Base-by-base conservation (phyloP, 2,888 invertebrate species). In the Myopa tessellatipennis region DNA sequence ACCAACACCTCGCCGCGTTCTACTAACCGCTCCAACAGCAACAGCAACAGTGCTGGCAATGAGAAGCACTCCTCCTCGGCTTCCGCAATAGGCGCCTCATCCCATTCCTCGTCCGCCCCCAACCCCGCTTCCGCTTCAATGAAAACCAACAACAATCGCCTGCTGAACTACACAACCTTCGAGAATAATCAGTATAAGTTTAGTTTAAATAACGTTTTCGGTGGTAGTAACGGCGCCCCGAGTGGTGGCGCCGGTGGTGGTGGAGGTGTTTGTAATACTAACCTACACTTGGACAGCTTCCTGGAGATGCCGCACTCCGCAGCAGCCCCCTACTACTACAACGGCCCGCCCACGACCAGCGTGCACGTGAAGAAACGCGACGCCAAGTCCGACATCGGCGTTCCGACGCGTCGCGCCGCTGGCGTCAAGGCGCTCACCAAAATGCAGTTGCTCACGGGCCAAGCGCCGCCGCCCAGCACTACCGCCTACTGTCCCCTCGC, bases 161-260 rank as follows among this genome's bases (percentile, higher is more conserved):
- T 88, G 82, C 85, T 89, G 83, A 89, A 87, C 84, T 89, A 89
- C 83, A 90, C 89, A 71, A 87, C 89, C 79, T 89, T 88, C 83
- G 88, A 88, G 84, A 89, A 89, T 82, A 89, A 89, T 84, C 90
- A 90, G 81, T 89, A 90, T 84, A 89, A 89, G 84, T 89, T 90
- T 84, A 89, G 89, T 80, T 81, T 90, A 82, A 89, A 88, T 82
- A 88, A 88, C 84, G 88, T 84, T 63, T 84, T 85, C 79, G 85
- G 83, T 80, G 83, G 83, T 76, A 83, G 82, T 77, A 68, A 74
- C 77, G 77, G 81, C 67, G 79, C 80, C 78, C 79, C 79, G 79
- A 81, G 81, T 79, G 81, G 75, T 77, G 83, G 83, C 67, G 71
- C 34, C 36, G 83, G 83, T 82, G 81, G 81, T 75, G 80, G 76